Base-by-base conservation (phyloP, 2,113 vertebrate genomes). In the Rhabdornis inornatus region DNA sequence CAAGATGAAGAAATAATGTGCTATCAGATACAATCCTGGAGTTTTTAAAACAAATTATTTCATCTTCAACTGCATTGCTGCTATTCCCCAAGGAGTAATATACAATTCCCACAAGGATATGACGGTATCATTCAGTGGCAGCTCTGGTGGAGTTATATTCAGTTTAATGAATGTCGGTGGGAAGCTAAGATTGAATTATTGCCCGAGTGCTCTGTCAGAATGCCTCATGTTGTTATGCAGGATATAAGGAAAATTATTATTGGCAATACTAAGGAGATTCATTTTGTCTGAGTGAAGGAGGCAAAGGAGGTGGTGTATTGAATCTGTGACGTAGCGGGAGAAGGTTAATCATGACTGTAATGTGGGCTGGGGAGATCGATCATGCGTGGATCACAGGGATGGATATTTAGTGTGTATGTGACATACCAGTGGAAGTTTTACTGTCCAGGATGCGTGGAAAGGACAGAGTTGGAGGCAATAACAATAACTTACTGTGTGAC, bases 191-290 rank as follows among this genome's bases (percentile, higher is more conserved):
- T 95, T 96, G 97, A 96, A 95, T 97, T 97, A 95, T 94, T 97
- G 95, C 88, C 88, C 11, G 5, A 96, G 71, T 78, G 83, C 74
- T 95, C 95, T 80, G 94, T 97, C 93, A 92, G 88, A 90, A 92
- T 97, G 95, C 86, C 93, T 95, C 83, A 72, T 91, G 91, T 92
- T 96, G 94, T 92, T 95, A 94, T 66, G 59, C 77, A 76, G 63
- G 77, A 90, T 96, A 96, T 94, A 96, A 95, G 95, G 97, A 96
- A 91, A 93, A 97, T 97, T 88, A 92, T 96, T 97, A 97, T 97
- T 97, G 97, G 96, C 95, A 96, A 74, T 95, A 56, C 88, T 95
- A 94, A 95, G 78, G 92, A 95, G 94, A 96, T 94, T 95, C 71
- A 95, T 96, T 95, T 90, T 94, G 71, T 93, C 55, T 93, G 90